Evolutionary conservation across 2,888 invertebrate genomes (phyloP).

Genomic region (Ormyrus pomaceus): DNA sequence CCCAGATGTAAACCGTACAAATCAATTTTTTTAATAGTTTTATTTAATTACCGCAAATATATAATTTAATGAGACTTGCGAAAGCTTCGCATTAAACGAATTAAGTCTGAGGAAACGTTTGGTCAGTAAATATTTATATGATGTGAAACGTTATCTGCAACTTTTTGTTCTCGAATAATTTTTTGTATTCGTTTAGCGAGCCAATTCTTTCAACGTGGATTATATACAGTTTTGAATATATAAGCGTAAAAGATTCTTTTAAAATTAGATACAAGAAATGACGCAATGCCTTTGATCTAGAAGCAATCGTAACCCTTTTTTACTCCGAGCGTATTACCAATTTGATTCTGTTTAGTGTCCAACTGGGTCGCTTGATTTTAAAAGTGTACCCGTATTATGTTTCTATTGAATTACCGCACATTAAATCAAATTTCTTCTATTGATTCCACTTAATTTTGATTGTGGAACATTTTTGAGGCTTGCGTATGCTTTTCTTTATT

Average conservation of each 20-base stretch:
- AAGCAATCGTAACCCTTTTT: conserved; percentile 34
- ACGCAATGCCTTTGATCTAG: conserved; percentile 31
- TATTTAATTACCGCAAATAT: neutral
- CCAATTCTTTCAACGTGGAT: conserved; percentile 28
- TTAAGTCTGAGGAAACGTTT: too few species aligned
- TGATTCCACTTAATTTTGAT: too few species aligned
- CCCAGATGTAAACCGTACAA: too few species aligned
- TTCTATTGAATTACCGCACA: neutral
- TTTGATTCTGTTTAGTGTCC: conserved; percentile 31
- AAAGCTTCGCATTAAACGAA: too few species aligned
- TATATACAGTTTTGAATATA: neutral
- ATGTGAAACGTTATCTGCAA: neutral
- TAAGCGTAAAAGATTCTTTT: conserved; percentile 8
- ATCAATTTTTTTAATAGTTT: too few species aligned
- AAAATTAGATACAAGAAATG: conserved; percentile 37
- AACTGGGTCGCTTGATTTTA: conserved; percentile 3
- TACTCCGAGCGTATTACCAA: conserved; percentile 34
- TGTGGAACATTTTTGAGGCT: too few species aligned
- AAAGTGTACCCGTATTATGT: neutral
- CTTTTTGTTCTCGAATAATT: too few species aligned
- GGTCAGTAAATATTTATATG: neutral
- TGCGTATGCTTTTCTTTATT: too few species aligned
- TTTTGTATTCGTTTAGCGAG: too few species aligned
- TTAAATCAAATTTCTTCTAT: too few species aligned
- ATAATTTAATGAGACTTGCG: too few species aligned